Base-by-base conservation (phyloP, 2,797 vertebrate species). In the Acanthurus tractus region DNA sequence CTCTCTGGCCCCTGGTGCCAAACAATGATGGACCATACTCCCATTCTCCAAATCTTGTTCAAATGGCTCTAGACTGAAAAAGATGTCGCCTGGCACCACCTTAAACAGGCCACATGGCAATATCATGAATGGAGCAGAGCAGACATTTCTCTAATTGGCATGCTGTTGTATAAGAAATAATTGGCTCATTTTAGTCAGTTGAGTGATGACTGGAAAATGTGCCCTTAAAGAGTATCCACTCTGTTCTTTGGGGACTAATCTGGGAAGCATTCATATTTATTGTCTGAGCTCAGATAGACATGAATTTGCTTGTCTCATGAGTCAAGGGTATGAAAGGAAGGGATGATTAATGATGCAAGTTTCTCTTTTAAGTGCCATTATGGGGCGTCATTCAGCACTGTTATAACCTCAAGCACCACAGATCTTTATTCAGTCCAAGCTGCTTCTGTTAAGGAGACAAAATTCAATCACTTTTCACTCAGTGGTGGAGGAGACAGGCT, bases 201-300 rank as follows among this genome's bases (percentile, higher is more conserved):
- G 96, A 98, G 94, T 96, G 96, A 98, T 96, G 95, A 94, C 94
- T 95, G 92, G 93, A 96, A 96, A 97, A 96, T 95, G 95, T 93
- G 89, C 83, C 90, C 89, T 90, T 93, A 94, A 93, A 93, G 93
- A 94, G 92, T 94, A 94, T 94, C 87, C 83, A 87, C 83, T 89
- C 91, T 86, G 95, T 96, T 95, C 96, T 96, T 91, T 84, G 86
- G 96, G 96, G 96, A 97, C 95, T 97, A 96, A 97, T 96, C 96
- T 96, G 94, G 82, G 85, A 96, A 96, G 95, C 94, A 93, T 96
- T 94, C 95, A 95, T 96, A 96, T 95, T 97, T 97, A 97, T 97
- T 96, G 96, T 94, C 91, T 94, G 94, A 93, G 89, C 90, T 86
- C 91, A 93, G 95, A 97, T 96, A 96, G 97, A 97, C 82, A 96